Base-by-base conservation (phyloP, 2,888 invertebrate species). In the Coecobrya sp. region DNA sequence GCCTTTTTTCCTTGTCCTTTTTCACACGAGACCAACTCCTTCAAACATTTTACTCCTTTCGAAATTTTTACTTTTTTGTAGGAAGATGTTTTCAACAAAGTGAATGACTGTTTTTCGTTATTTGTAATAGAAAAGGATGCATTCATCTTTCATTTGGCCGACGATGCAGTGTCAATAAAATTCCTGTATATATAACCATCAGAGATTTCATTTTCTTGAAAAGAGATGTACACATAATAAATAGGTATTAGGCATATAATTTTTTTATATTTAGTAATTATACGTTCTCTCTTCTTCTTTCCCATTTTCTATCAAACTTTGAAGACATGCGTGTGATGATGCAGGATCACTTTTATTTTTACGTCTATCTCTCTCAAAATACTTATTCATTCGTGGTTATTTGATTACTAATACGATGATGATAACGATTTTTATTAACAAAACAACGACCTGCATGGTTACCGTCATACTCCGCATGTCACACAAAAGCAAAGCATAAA, bases 1-100 rank as follows among this genome's bases (percentile, higher is more conserved):
- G 42, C 13, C 2, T 68, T 68, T 62, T 73, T 73, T 73, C 70
- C 70, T 73, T 73, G 70, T 73, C 70, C 70, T 73, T 73, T 19
- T 73, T 73, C 25, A 42, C 42, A 73, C 19, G n/a, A 73, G 19
- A 42, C 16, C 68, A 68, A 68, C 68, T 30, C 25, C 0, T 5
- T 68, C 42, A 42, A 3, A 42, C 13, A 27, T 8, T 68, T 30
- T 68, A 27, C 27, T 68, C 19, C 36, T 68, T 68, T 68, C 27
- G 16, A 27, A 68, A 30, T n/a, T 13, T 16, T 73, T 73, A 30
- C 36, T 13, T 16, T 73, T 73, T 36, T 73, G 19, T 42, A 25
- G 19, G 42, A 19, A 42, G 36, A 73, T 36, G 19, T 19, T 19
- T 19, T 7, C n/a, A 59, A 55, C 8, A n/a, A 36, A 73, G 19